Evolutionary conservation across 2,888 invertebrate species (phyloP).

Genomic region (Drosophila prolongata): DNA sequence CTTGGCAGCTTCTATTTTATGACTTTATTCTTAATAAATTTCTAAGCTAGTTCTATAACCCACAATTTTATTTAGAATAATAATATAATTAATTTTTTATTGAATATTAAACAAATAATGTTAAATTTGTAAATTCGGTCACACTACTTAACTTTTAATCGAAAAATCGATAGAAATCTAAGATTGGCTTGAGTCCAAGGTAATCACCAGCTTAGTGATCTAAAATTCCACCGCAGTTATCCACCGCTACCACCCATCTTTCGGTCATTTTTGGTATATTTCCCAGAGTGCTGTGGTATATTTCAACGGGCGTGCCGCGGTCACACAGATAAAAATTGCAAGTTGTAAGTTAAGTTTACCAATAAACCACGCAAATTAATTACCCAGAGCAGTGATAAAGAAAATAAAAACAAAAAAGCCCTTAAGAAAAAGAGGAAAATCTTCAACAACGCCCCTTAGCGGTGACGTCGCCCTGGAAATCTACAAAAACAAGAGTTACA

Average conservation of each 20-base stretch:
- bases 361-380: slow-evolving; percentile 20
- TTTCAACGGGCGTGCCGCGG: neutral
- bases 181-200: neutral
- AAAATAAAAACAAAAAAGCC: slow-evolving; percentile 3
- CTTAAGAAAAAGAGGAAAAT: slow-evolving; percentile 11
- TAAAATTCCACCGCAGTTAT: no score
- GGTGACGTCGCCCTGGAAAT: slow-evolving; percentile 44
- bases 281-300: neutral
- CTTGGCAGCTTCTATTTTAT: slow-evolving; percentile 33
- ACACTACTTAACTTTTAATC: no score
- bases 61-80: no score
- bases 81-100: no score
- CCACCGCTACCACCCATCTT: no score
- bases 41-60: no score
- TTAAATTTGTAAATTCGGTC: no score
- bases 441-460: slow-evolving; percentile 45
- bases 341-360: slow-evolving; percentile 43
- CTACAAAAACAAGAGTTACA: slow-evolving; percentile 62
- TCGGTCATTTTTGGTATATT: no score
- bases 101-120: no score
- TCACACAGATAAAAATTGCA: slow-evolving; percentile 52
- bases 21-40: no score
- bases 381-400: slow-evolving; percentile 33
- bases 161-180: neutral
- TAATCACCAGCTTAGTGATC: no score